phyloP scores from a whole-genome alignment of 2,888 invertebrate genomes.

The Euplexia lucipara region DNA sequence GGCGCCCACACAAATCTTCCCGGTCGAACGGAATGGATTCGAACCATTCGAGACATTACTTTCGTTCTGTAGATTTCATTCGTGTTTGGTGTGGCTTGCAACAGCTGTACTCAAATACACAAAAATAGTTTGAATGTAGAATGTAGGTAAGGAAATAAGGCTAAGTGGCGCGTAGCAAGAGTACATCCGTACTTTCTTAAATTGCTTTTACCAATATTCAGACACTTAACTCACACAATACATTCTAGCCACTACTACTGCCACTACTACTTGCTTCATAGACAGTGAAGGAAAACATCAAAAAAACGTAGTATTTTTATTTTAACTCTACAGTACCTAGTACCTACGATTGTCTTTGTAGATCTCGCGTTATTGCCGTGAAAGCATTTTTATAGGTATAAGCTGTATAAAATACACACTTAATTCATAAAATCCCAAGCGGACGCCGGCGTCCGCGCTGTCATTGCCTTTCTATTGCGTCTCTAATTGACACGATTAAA shows the following conservation, averaged over 20 bases:
- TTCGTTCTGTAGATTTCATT: constrained; percentile 66
- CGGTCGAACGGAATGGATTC: constrained; percentile 66
- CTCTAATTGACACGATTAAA: no score
- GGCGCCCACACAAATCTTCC: constrained; percentile 78
- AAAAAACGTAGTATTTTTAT: constrained; percentile 27
- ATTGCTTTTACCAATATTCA: not conserved
- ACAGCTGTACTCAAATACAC: not conserved
- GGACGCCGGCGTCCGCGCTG: no score
- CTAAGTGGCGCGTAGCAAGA: no score
- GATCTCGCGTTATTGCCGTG: constrained; percentile 22
- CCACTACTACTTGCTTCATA: no score
- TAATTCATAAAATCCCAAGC: no score
- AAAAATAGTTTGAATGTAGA: no score
- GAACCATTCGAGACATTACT: constrained; percentile 72
- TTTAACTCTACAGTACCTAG: constrained; percentile 11
- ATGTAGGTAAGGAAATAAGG: no score
- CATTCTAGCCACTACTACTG: no score
- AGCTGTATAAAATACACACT: not conserved
- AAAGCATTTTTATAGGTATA: constrained; percentile 1
- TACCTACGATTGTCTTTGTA: constrained; percentile 16
- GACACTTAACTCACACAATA: not conserved
- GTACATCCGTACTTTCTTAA: no score
- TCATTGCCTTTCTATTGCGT: no score
- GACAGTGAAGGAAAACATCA: constrained; percentile 14
- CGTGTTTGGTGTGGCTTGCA: constrained; percentile 34